Evolutionary conservation across 2,797 vertebrate species (phyloP).

Genomic region (Echeneis naucrates): DNA sequence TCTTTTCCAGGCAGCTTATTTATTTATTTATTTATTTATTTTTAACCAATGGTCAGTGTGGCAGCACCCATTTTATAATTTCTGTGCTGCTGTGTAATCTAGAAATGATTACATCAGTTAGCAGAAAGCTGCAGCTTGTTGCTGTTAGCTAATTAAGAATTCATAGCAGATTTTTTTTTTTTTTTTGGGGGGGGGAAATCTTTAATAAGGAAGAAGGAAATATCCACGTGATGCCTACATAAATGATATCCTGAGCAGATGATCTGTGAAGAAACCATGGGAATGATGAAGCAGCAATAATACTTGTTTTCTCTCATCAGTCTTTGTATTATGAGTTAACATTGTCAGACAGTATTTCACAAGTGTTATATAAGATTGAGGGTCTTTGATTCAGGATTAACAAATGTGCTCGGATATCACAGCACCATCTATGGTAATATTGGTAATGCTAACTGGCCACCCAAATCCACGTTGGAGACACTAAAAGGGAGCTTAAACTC

Average conservation of each 20-base stretch:
- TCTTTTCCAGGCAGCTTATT: not conserved
- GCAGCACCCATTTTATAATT: not conserved
- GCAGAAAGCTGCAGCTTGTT: not conserved
- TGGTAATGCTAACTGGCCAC: not conserved
- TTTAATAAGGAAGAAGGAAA: not conserved
- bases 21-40: not conserved
- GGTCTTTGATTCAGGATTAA: not conserved
- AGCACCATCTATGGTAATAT: too few species aligned
- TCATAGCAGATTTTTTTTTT: too few species aligned
- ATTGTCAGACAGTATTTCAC: not conserved
- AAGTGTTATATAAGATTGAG: not conserved
- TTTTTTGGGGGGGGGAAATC: not conserved
- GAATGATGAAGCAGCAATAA: not conserved
- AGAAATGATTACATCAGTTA: not conserved
- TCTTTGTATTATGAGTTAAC: too few species aligned
- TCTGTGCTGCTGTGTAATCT: not conserved
- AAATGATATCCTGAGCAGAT: not conserved
- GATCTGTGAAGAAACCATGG: not conserved
- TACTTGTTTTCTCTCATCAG: too few species aligned
- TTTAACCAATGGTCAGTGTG: not conserved
- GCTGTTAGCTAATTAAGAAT: not conserved
- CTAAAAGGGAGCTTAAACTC: too few species aligned
- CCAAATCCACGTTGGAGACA: not conserved
- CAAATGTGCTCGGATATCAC: not conserved
- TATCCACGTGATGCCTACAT: not conserved